Percentiles rank a stretch among this genome's conserved stretches.
These are phyloP conservation scores for Amitus sp. DNA, from an alignment of 2,888 invertebrate genomes.

Conservation along the genomic window DNA sequence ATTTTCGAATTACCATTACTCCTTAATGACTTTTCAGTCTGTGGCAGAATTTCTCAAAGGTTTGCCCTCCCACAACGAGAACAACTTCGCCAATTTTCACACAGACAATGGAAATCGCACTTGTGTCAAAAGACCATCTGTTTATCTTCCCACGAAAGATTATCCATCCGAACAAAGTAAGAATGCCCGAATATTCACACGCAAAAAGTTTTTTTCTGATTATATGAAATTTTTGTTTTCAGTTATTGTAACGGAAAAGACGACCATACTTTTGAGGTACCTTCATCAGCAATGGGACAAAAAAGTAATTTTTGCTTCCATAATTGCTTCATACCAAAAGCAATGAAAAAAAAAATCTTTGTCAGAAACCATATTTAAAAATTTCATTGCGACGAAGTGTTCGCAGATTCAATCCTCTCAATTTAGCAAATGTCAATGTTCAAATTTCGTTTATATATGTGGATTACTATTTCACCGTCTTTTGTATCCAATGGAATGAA, in stretches of 20 bases:
- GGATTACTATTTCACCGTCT: no score
- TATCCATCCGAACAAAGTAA: conserved; percentile 93
- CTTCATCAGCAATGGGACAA: conserved; percentile 97
- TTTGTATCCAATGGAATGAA: no score
- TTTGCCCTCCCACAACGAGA: conserved; percentile 89
- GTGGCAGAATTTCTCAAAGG: conserved; percentile 92
- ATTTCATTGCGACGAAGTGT: no score
- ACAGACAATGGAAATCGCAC: conserved; percentile 85
- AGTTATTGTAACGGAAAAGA: conserved; percentile 96
- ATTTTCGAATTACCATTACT: neutral
- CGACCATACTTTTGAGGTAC: conserved; percentile 91
- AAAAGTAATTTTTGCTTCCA: conserved; percentile 71
- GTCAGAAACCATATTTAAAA: no score
- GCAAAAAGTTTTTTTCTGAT: no score
- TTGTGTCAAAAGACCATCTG: conserved; percentile 86
- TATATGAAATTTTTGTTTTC: no score
- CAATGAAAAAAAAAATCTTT: no score
- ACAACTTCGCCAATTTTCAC: conserved; percentile 91
- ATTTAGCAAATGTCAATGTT: no score
- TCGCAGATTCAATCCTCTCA: no score
- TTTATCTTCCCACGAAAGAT: conserved; percentile 93
- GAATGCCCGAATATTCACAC: conserved; percentile 45
- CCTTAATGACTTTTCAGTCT: conserved; percentile 72
- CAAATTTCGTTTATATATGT: no score
- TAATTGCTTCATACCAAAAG: no score